Evolutionary conservation across 2,888 invertebrate genomes (phyloP), one percentile per base, ranked within the genome.

Genomic region (Cephonodes hylas): DNA sequence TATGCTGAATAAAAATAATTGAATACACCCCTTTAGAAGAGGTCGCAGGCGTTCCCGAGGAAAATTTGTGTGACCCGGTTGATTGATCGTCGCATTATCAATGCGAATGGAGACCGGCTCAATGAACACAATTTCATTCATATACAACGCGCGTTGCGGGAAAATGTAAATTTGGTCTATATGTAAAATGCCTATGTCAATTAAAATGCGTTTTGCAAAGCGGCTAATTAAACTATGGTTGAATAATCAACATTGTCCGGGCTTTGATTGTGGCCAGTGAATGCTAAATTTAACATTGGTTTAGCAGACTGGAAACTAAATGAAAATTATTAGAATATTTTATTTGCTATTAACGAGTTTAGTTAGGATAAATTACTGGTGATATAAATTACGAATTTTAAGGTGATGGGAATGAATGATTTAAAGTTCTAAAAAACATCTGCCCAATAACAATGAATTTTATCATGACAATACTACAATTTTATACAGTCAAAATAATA

Each of bases 11-110:
- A 38, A 13, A 3, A 38, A 4, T 38, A 38, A 13, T 10, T 38
- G 34, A 38, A 38, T 38, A 38, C n/a, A 13, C 34, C 34, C 34
- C n/a, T 38, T 38, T n/a, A n/a, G 65, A 67, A 67, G 64, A 66
- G 70, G 58, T 69, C 63, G 58, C 64, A 56, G 64, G 58, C 61
- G 59, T 38, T 60, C 42, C 20, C 38, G 22, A 68, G 66, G 67
- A 65, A 66, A 72, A 76, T 77, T 77, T 75, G 73, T 79, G 76
- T 73, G 77, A 70, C 70, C 69, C 68, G 67, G 66, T 73, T 81
- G 83, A 84, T 82, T 75, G 80, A 84, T 81, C 77, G 69, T 72
- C 69, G 72, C 65, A 77, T 77, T 79, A 74, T 71, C 69, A 74
- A 69, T 67, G 63, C 62, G 67, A 64, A 66, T 68, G 68, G 70